Evolutionary conservation across 1,140 invertebrate species (phyloP).

Genomic region (Adoxophyes honmai): DNA sequence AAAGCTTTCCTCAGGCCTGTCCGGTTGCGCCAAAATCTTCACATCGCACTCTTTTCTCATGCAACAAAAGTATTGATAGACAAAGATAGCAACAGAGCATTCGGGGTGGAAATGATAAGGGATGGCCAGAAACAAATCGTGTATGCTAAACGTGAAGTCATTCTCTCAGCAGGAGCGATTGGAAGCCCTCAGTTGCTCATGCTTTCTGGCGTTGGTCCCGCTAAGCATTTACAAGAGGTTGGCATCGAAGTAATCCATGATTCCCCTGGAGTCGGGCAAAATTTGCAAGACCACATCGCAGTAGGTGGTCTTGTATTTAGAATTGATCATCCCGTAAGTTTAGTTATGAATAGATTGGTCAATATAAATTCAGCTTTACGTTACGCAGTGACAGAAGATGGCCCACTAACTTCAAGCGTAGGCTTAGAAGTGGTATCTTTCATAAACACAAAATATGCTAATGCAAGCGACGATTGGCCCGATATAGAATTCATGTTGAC

Average conservation of each 20-base stretch:
- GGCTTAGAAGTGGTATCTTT: constrained; percentile 91
- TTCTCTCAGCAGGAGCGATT: constrained; percentile 87
- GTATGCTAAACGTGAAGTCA: constrained; percentile 86
- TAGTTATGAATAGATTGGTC: constrained; percentile 86
- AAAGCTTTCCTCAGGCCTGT: constrained; percentile 90
- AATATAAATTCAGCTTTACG: constrained; percentile 87
- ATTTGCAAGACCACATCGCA: constrained; percentile 91
- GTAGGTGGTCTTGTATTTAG: constrained; percentile 87
- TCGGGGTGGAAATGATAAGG: constrained; percentile 87
- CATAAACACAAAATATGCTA: constrained; percentile 91
- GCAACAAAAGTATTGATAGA: constrained; percentile 88
- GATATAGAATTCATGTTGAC: constrained; percentile 94
- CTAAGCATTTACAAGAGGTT: constrained; percentile 81
- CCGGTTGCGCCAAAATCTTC: constrained; percentile 83
- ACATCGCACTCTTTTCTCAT: constrained; percentile 85
- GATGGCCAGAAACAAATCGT: constrained; percentile 82
- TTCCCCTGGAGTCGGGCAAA: constrained; percentile 86
- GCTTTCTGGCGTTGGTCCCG: constrained; percentile 90
- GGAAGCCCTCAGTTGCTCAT: constrained; percentile 89
- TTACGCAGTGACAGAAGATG: constrained; percentile 87
- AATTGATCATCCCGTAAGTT: constrained; percentile 87
- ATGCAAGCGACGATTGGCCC: constrained; percentile 90
- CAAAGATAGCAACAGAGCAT: constrained; percentile 82
- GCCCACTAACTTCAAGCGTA: constrained; percentile 88
- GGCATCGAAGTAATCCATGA: constrained; percentile 84